Evolutionary conservation across 2,888 invertebrate species (phyloP).

Genomic region (Acholoe squamosa): DNA sequence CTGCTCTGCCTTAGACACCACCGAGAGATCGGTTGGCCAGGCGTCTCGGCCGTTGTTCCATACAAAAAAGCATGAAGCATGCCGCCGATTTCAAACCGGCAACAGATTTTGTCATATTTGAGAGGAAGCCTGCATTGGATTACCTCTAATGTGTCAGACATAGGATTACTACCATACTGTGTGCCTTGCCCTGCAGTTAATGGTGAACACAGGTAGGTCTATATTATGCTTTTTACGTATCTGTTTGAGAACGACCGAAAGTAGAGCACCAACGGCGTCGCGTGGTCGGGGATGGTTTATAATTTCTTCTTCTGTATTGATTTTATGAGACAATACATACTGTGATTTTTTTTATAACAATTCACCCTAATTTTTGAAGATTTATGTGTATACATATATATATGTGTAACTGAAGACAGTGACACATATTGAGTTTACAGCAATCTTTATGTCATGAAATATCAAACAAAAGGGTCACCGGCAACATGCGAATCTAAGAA

Average conservation of each 20-base stretch:
- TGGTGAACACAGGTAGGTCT: slow-evolving; percentile 26
- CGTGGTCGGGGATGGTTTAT: background rate
- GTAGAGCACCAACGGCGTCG: slow-evolving; percentile 7
- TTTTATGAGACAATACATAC: no score
- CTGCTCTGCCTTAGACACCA: slow-evolving; percentile 31
- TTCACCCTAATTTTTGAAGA: background rate
- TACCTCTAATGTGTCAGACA: background rate
- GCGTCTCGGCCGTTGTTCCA: background rate
- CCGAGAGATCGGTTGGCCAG: background rate
- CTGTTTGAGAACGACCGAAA: background rate
- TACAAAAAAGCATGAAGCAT: slow-evolving; percentile 13
- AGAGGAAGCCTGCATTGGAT: background rate
- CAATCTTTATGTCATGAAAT: background rate
- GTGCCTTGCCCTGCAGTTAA: background rate
- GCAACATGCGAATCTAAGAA: background rate
- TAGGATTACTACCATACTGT: slow-evolving; percentile 36
- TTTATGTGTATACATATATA: background rate
- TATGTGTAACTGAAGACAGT: background rate
- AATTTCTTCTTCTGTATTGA: background rate
- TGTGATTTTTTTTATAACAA: background rate
- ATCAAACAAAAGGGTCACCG: slow-evolving; percentile 11
- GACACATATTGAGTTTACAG: background rate
- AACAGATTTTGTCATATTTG: slow-evolving; percentile 4
- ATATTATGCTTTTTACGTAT: background rate
- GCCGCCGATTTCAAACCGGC: background rate